Percentiles rank a stretch among this genome's conserved stretches.
Evolutionary conservation across 2,113 vertebrate genomes (phyloP).

Genomic region (Rhombomys opimus): DNA sequence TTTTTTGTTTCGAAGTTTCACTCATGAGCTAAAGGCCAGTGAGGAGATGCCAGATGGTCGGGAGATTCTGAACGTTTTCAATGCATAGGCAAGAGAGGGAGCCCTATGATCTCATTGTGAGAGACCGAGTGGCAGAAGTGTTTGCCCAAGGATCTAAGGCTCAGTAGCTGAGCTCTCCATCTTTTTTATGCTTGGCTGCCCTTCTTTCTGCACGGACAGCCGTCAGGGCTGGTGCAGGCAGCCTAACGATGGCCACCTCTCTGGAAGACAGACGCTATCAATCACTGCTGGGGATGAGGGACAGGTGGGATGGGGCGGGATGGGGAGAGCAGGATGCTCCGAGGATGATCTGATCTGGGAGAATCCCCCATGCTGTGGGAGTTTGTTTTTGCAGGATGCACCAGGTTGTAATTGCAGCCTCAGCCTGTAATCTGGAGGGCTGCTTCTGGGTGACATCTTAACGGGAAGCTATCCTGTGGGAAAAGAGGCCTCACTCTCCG

Average conservation of each 20-base stretch:
- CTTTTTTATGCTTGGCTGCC: background rate
- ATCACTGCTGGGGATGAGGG: background rate
- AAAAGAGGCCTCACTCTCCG: background rate
- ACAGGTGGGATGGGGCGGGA: too few relatives aligned
- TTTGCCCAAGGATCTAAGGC: background rate
- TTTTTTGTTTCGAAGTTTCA: background rate
- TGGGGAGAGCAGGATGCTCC: background rate
- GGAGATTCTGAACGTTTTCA: background rate
- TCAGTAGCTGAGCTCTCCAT: background rate
- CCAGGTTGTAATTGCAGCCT: background rate
- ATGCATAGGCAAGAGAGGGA: background rate
- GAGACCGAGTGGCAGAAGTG: background rate
- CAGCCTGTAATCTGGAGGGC: conserved; percentile 7
- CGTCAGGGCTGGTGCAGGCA: background rate
- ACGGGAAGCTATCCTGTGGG: conserved; percentile 54
- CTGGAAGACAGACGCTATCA: background rate
- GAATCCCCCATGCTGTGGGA: background rate
- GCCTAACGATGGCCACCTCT: background rate
- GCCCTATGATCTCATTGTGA: background rate
- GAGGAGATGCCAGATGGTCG: background rate
- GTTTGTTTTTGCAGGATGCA: background rate
- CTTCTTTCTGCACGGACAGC: background rate
- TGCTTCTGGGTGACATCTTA: conserved; percentile 63
- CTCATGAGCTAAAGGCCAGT: background rate
- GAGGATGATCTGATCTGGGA: background rate